These are phyloP conservation scores for Simalia tracyae DNA, from an alignment of 2,797 vertebrate genomes.

Conservation along the genomic window DNA sequence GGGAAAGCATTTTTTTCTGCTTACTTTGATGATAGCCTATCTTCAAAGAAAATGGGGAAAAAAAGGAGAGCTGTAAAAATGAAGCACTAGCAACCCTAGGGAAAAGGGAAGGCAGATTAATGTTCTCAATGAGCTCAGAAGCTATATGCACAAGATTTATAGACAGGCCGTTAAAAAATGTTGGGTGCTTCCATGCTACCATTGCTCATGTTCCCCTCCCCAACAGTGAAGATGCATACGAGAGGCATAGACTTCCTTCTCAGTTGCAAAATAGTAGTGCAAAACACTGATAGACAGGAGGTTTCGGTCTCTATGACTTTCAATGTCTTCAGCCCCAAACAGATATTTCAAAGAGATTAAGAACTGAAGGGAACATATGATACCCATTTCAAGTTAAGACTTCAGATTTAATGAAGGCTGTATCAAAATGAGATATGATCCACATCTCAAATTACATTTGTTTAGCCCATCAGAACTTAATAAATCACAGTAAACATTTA, in stretches of 20 bases:
- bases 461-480: constrained; percentile 72
- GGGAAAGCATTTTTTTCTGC: neutral
- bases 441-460: constrained; percentile 76
- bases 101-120: neutral
- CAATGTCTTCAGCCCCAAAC: constrained; percentile 69
- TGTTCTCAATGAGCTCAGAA: constrained; percentile 31
- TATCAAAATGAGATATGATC: constrained; percentile 74
- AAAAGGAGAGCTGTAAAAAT: neutral
- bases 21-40: neutral
- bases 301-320: constrained; percentile 67
- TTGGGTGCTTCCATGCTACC: too few species aligned
- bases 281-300: constrained; percentile 65
- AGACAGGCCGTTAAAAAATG: neutral
- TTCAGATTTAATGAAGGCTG: constrained; percentile 73
- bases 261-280: constrained; percentile 33
- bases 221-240: constrained; percentile 4
- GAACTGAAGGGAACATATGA: constrained; percentile 71
- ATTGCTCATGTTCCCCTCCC: neutral
- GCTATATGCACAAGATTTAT: constrained; percentile 13
- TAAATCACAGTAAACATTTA: constrained; percentile 75
- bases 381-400: constrained; percentile 72
- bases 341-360: constrained; percentile 78
- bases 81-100: neutral
- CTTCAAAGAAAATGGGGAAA: neutral
- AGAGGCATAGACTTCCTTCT: constrained; percentile 25